phyloP scores from a whole-genome alignment of 2,888 invertebrate species.

The Chirona hameri region DNA sequence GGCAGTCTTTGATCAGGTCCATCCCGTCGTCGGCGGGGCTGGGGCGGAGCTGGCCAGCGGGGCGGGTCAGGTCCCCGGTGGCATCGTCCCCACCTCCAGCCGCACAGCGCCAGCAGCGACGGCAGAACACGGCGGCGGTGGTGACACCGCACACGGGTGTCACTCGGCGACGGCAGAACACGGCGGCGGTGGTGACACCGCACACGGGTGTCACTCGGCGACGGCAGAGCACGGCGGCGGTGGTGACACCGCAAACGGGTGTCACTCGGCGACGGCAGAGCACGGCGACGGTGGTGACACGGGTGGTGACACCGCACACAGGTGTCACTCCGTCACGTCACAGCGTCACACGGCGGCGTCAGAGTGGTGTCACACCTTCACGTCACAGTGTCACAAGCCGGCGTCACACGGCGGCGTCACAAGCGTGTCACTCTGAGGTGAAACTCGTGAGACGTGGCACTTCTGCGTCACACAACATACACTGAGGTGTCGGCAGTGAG shows the following conservation, averaged over 20 bases:
- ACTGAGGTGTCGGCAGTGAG: background rate
- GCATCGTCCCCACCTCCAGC: background rate
- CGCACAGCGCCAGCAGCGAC: background rate
- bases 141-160: background rate
- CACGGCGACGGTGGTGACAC: background rate
- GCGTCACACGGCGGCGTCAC: too few species aligned
- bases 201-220: background rate
- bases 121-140: background rate
- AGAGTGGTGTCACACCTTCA: too few species aligned
- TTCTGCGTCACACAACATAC: too few species aligned
- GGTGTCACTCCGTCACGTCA: background rate
- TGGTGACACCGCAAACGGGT: background rate
- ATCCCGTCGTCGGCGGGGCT: background rate
- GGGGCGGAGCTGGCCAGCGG: background rate
- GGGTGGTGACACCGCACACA: background rate
- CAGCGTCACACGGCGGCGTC: too few species aligned
- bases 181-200: background rate
- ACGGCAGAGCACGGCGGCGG: background rate
- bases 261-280: background rate
- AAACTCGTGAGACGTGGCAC: too few species aligned
- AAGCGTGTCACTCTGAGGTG: too few species aligned
- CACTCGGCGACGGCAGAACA: background rate
- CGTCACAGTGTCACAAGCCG: too few species aligned
- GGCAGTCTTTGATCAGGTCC: slow-evolving; percentile 8
- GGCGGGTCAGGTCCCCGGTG: background rate